These are phyloP conservation scores for Danio tinwini DNA, from an alignment of 2,797 vertebrate genomes.

Conservation along the genomic window DNA sequence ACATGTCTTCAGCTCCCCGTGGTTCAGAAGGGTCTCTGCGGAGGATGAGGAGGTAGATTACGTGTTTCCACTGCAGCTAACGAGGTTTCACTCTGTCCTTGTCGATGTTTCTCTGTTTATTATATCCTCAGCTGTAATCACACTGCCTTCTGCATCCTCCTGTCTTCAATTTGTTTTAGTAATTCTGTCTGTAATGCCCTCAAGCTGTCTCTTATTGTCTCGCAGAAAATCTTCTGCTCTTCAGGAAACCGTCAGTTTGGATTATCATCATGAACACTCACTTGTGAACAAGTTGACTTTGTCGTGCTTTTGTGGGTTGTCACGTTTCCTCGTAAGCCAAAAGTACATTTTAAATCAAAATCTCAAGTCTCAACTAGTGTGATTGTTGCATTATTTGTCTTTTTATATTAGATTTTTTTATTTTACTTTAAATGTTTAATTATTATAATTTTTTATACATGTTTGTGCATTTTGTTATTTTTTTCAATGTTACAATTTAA, in stretches of 20 bases:
- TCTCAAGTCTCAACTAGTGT: too few species aligned
- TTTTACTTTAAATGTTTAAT: too few species aligned
- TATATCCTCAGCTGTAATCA: neutral
- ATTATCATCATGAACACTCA: neutral
- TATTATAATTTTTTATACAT: too few species aligned
- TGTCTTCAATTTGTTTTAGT: neutral
- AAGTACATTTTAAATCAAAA: too few species aligned
- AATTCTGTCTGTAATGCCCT: neutral
- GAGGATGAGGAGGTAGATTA: neutral
- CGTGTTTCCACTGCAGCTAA: neutral
- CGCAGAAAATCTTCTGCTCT: neutral
- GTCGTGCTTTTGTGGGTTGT: neutral
- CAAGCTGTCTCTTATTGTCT: neutral
- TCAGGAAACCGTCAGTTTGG: neutral
- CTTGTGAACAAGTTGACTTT: neutral
- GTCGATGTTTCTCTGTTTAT: neutral
- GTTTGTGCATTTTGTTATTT: too few species aligned
- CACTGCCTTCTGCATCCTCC: neutral
- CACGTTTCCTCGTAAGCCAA: too few species aligned
- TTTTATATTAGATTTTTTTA: too few species aligned
- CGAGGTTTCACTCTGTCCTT: neutral
- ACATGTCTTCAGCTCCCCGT: neutral
- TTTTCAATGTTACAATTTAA: too few species aligned
- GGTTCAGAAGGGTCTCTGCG: neutral
- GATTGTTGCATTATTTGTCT: too few species aligned